Conservation (phyloP, 2,888 invertebrate genomes). For the Lamproptera curius region DNA sequence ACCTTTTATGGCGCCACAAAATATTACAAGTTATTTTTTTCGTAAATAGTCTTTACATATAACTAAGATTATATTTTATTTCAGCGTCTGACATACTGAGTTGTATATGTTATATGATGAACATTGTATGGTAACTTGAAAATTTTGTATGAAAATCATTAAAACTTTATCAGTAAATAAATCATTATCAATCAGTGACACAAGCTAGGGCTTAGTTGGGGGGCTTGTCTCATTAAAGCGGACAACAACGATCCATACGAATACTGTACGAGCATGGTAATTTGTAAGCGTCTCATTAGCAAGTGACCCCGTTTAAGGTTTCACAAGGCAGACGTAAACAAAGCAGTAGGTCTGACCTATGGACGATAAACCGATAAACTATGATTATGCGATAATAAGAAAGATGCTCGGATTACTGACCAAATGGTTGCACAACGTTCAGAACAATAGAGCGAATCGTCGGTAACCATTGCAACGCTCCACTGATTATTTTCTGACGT, state of each 20-base stretch:
- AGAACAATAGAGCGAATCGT: slow-evolving; percentile 38
- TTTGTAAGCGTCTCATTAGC: slow-evolving; percentile 34
- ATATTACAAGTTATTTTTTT: too few species aligned
- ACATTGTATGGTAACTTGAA: too few species aligned
- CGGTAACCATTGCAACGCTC: slow-evolving; percentile 43
- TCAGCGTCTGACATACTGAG: too few species aligned
- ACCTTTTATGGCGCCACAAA: too few species aligned
- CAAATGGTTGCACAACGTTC: slow-evolving; percentile 34
- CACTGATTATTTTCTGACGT: slow-evolving; percentile 64
- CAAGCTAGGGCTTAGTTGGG: slow-evolving; percentile 1
- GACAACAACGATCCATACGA: slow-evolving; percentile 11
- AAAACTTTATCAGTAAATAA: too few species aligned
- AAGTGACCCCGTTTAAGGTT: slow-evolving; percentile 38
- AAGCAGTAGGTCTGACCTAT: slow-evolving; percentile 31
- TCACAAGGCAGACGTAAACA: slow-evolving; percentile 44
- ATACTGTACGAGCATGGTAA: slow-evolving; percentile 25
- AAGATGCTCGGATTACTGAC: too few species aligned
- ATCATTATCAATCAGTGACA: too few species aligned
- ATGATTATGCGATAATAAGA: slow-evolving; percentile 55
- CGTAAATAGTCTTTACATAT: too few species aligned
- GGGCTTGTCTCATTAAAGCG: slow-evolving; percentile 12
- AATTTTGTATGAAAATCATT: too few species aligned
- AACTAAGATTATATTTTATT: too few species aligned
- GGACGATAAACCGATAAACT: slow-evolving; percentile 43
- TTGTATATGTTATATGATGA: too few species aligned